A percentile compares a stretch with the other conserved stretches of the same genome.
Evolutionary conservation across 2,113 vertebrate species (phyloP).

Genomic region (Coturnix japonica): DNA sequence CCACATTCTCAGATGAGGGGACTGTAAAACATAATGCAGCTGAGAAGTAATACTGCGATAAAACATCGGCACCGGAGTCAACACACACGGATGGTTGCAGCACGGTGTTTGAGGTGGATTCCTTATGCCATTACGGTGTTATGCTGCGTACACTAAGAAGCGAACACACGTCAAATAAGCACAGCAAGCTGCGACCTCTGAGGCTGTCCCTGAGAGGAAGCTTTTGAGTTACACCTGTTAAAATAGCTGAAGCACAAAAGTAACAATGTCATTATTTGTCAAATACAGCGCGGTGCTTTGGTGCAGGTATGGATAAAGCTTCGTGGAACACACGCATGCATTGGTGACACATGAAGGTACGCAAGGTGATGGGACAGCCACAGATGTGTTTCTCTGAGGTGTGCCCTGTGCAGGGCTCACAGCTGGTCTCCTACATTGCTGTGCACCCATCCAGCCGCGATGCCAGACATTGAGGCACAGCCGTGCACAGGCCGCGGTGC

Average conservation of each 20-base stretch:
- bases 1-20: background rate
- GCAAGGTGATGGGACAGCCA: background rate
- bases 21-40: background rate
- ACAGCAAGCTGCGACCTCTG: background rate
- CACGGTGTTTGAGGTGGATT: background rate
- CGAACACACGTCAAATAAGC: background rate
- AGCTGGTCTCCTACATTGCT: no score
- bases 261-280: background rate
- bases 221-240: background rate
- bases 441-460: no score
- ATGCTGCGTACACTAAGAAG: background rate
- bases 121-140: background rate
- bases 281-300: background rate
- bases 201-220: background rate
- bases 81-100: background rate
- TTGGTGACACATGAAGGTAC: background rate
- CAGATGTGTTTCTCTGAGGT: background rate
- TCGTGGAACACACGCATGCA: background rate
- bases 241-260: background rate
- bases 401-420: background rate
- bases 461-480: no score
- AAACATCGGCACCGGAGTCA: background rate
- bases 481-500: rapidly evolving
- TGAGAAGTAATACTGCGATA: background rate
- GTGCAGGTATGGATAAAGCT: background rate